Conservation (phyloP, 2,888 invertebrate genomes). For the Melanostoma mellinum region DNA sequence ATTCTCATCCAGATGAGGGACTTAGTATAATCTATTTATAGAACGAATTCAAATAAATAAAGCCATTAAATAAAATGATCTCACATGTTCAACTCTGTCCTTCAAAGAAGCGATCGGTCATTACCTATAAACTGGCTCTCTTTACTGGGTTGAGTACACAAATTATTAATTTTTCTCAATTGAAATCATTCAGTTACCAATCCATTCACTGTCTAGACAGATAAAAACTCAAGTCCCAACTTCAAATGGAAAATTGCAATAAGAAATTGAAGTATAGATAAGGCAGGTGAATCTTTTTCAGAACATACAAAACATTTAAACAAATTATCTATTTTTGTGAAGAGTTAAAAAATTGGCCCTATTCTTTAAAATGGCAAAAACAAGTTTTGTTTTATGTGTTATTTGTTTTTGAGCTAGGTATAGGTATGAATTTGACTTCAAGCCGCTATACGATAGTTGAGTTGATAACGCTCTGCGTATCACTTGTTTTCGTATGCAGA, state of each 20-base stretch:
- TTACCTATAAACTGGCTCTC: neutral
- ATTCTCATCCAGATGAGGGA: neutral
- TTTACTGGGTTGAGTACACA: neutral
- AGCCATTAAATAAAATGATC: neutral
- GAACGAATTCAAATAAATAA: neutral
- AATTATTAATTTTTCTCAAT: slow-evolving; percentile 2
- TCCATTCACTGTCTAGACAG: neutral
- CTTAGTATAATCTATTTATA: slow-evolving; percentile 14
- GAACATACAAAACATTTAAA: too few relatives aligned
- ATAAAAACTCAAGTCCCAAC: too few relatives aligned
- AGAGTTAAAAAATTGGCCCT: neutral
- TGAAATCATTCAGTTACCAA: neutral
- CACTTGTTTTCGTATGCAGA: neutral
- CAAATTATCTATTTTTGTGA: too few relatives aligned
- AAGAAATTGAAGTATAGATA: too few relatives aligned
- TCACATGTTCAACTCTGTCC: slow-evolving; percentile 1
- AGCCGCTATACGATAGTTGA: slow-evolving; percentile 38
- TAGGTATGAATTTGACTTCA: slow-evolving; percentile 4
- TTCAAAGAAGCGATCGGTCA: slow-evolving; percentile 30
- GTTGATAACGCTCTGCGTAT: slow-evolving; percentile 31
- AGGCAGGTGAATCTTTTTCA: too few relatives aligned
- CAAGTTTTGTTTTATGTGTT: slow-evolving; percentile 4
- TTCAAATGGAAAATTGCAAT: too few relatives aligned
- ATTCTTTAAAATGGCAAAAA: slow-evolving; percentile 6
- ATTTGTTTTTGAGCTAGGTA: slow-evolving; percentile 12